phyloP scores from a whole-genome alignment of 53 echinoderm and acorn worm genomes.

The Apostichopus leukothele region DNA sequence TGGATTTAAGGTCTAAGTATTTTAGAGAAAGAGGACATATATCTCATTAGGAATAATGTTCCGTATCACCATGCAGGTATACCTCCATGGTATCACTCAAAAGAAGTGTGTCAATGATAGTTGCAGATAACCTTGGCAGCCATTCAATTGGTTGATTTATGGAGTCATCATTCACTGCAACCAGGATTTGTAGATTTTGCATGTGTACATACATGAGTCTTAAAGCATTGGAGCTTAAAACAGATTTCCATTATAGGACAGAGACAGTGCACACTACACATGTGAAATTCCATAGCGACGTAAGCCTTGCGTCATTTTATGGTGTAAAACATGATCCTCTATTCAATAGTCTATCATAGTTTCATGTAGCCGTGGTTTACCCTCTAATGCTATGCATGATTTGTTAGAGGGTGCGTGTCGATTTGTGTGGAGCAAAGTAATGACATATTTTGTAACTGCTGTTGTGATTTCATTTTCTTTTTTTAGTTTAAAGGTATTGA shows the following conservation, averaged over 20 bases:
- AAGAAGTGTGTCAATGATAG: constrained; percentile 17
- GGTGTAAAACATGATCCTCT: neutral
- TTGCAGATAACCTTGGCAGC: constrained; percentile 25
- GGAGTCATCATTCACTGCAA: constrained; percentile 7
- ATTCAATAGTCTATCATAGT: constrained; percentile 40
- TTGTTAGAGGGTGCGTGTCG: constrained; percentile 26
- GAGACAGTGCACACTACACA: neutral
- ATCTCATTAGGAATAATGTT: neutral
- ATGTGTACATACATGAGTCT: neutral
- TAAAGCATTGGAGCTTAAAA: neutral
- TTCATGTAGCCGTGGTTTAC: constrained; percentile 47
- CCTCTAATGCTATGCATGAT: constrained; percentile 40
- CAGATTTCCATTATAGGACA: neutral
- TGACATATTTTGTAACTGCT: neutral
- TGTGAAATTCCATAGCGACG: neutral
- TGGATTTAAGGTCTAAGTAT: no score
- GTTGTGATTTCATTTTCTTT: no score
- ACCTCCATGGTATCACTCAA: neutral
- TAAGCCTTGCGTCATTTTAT: neutral
- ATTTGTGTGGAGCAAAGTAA: constrained; percentile 14
- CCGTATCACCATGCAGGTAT: neutral
- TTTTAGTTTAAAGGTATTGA: constrained; percentile 32
- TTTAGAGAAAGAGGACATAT: neutral
- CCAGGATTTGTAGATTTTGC: constrained; percentile 26
- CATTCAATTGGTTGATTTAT: constrained; percentile 33